A percentile compares a stretch with the other conserved stretches of the same genome.
Evolutionary conservation across 2,888 invertebrate genomes (phyloP).

Genomic region (Panzeria rudis): DNA sequence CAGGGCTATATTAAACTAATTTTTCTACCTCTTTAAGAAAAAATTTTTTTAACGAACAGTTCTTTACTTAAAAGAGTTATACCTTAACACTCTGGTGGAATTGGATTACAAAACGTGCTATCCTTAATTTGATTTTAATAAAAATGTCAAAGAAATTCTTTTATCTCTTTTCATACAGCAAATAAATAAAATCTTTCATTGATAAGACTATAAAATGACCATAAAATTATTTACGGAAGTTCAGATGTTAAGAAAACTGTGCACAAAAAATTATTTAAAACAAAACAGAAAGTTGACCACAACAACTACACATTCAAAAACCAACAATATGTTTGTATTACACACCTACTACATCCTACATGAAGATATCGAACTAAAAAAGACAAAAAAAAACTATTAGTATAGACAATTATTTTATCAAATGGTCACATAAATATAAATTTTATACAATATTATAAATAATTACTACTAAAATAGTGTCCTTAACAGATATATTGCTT

Average conservation of each 20-base stretch:
- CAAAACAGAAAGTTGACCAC: slow-evolving; percentile 49
- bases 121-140: not conserved
- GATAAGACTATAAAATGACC: slow-evolving; percentile 75
- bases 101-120: not conserved
- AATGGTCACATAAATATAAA: slow-evolving; percentile 55
- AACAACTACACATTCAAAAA: slow-evolving; percentile 43
- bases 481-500: slow-evolving; percentile 42
- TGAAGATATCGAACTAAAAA: slow-evolving; percentile 72
- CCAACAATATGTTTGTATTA: slow-evolving; percentile 54
- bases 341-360: slow-evolving; percentile 46
- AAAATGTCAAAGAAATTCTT: slow-evolving; percentile 10
- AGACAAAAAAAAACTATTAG: slow-evolving; percentile 80
- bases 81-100: not conserved
- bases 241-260: slow-evolving; percentile 78
- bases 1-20: too few species aligned
- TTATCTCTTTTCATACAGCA: not conserved
- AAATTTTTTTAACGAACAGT: not conserved
- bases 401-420: slow-evolving; percentile 78
- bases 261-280: slow-evolving; percentile 7
- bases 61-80: too few species aligned
- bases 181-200: slow-evolving; percentile 1
- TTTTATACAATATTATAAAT: slow-evolving; percentile 27
- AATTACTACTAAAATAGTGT: slow-evolving; percentile 48
- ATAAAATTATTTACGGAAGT: slow-evolving; percentile 83
- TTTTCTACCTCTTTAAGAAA: too few species aligned